Percentiles rank a stretch among this genome's conserved stretches.
Evolutionary conservation across 2,797 vertebrate genomes (phyloP).

Genomic region (Babyrousa celebensis): DNA sequence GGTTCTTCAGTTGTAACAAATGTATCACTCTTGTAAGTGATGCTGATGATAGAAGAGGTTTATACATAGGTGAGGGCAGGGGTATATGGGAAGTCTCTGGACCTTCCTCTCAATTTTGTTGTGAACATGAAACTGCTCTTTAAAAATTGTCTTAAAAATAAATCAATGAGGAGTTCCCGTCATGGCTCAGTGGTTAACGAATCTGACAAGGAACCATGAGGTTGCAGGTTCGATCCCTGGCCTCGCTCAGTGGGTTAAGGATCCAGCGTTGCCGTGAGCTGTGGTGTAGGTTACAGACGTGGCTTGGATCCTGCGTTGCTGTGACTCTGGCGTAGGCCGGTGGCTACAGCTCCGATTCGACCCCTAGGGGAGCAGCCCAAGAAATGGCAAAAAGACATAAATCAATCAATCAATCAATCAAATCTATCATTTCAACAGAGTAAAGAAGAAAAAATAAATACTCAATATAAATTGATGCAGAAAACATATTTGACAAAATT

Average conservation of each 20-base stretch:
- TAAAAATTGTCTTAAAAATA: neutral
- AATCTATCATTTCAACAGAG: constrained; percentile 15
- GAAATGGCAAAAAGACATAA: too few species aligned
- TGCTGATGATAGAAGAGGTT: neutral
- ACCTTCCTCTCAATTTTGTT: neutral
- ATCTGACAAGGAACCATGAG: too few species aligned
- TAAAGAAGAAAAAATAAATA: constrained; percentile 58
- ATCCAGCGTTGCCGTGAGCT: too few species aligned
- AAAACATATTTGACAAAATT: constrained; percentile 68
- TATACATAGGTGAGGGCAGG: neutral
- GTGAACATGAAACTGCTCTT: neutral
- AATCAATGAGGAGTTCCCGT: too few species aligned
- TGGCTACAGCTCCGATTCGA: too few species aligned
- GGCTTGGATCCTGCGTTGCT: too few species aligned
- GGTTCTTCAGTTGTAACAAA: neutral
- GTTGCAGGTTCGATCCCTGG: too few species aligned
- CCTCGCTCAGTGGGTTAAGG: too few species aligned
- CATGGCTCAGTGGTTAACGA: too few species aligned
- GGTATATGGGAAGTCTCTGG: neutral
- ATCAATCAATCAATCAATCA: constrained; percentile 1
- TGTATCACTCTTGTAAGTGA: neutral
- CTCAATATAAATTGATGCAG: constrained; percentile 46
- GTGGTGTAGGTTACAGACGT: too few species aligned
- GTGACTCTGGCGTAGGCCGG: too few species aligned
- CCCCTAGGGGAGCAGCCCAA: too few species aligned